Evolutionary conservation across 2,888 invertebrate species (phyloP), one percentile per base, ranked within the genome.

Genomic region (Hipparchia semele): DNA sequence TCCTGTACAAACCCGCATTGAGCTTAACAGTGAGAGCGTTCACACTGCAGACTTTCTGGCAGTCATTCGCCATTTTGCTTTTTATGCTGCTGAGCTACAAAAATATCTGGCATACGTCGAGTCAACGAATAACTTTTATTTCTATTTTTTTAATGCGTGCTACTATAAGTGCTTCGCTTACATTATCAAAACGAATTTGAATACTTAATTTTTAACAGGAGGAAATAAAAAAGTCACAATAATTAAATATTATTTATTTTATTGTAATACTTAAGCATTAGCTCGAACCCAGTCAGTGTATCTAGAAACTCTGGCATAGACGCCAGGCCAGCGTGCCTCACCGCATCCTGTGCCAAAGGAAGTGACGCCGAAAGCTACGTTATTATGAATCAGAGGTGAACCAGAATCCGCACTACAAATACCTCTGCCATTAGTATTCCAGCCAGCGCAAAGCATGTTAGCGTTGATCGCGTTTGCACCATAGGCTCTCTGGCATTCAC

Each of bases 351-450:
- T 65, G 33, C 65, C 65, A 33, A 65, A 65, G 51, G 65, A 65
- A 10, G 33, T 33, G 33, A 65, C 49, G 6, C 65, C 65, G 4
- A 65, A 0, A 5, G 65, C 33, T 1, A 53, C 51, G 10, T 33
- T 10, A 33, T 53, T 65, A 12, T 53, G 65, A 2, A 65, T 23
- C 6, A 65, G 33, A 3, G 65, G 65, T 2, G 23, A 33, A 0
- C 65, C 65, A 6, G 65, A 65, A 6, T 65, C 65, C 23, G 12
- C 65, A 2, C 53, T 65, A 12, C 65, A 65, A n/a, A 39, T 79
- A 45, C 69, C 69, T 2, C 53, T 51, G 3, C 69, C 69, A 13
- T 49, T 13, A 4, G 49, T 60, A 12, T 69, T 13, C 69, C 69
- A 69, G 39, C 69, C 69, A 5, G 69, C 69, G 6, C 69, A 69